A percentile compares a stretch with the other conserved stretches of the same genome.
Evolutionary conservation across 2,888 invertebrate species (phyloP).

Genomic region (Tineola bisselliella): DNA sequence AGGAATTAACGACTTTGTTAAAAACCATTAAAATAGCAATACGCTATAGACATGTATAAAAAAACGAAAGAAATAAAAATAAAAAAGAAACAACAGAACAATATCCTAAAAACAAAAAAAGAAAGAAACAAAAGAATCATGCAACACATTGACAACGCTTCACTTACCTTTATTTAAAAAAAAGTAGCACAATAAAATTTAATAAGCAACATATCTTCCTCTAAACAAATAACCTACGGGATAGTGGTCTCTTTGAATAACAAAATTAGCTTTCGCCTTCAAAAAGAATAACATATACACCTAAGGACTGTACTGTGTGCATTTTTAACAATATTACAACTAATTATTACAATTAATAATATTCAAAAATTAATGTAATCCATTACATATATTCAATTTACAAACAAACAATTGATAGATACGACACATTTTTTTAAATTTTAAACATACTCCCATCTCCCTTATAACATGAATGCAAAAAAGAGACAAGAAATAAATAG

Average conservation of each 20-base stretch:
- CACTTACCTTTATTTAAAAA: neutral
- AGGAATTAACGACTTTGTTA: no score
- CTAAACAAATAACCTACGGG: conserved; percentile 1
- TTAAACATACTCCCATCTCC: neutral
- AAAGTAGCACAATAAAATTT: neutral
- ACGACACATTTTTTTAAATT: no score
- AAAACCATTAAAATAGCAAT: no score
- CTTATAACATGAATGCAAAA: neutral
- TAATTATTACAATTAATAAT: no score
- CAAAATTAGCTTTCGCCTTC: neutral
- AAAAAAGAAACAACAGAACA: neutral
- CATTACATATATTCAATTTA: no score
- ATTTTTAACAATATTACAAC: neutral
- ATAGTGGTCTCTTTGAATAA: neutral
- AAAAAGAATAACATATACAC: conserved; percentile 4
- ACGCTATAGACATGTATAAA: no score
- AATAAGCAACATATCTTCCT: neutral
- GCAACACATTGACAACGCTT: neutral
- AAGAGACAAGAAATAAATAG: neutral
- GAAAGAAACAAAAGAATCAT: neutral
- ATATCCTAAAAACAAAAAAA: neutral
- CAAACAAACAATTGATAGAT: no score
- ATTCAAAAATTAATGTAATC: no score
- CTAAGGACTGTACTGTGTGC: neutral
- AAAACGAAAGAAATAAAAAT: neutral